Evolutionary conservation across 1,140 invertebrate genomes (phyloP).

Genomic region (Drosophila takahashii): DNA sequence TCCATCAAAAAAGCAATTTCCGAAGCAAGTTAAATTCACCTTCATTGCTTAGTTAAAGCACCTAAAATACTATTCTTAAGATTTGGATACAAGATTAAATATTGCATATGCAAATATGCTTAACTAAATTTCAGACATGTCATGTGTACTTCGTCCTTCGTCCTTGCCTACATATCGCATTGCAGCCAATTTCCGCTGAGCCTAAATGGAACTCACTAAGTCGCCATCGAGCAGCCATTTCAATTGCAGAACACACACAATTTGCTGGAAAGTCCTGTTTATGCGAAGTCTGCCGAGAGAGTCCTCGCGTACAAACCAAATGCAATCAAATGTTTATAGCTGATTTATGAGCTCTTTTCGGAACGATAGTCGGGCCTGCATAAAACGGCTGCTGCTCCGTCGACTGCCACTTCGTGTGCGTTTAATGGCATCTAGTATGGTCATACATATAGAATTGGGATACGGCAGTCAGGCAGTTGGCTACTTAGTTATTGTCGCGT

Average conservation of each 20-base stretch:
- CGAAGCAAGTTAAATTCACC: no score
- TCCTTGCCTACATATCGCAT: not conserved
- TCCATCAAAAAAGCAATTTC: not conserved
- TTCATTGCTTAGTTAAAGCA: not conserved
- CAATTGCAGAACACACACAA: constrained; percentile 13
- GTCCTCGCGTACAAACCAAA: constrained; percentile 29
- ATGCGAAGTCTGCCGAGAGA: not conserved
- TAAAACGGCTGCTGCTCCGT: constrained; percentile 21
- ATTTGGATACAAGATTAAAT: not conserved
- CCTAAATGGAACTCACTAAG: constrained; percentile 6
- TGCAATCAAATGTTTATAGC: constrained; percentile 68
- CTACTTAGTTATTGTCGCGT: constrained; percentile 56
- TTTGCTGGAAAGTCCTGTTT: constrained; percentile 6
- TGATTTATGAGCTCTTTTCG: constrained; percentile 63
- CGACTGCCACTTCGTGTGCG: constrained; percentile 41
- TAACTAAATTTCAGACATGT: no score
- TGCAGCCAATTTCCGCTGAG: constrained; percentile 9
- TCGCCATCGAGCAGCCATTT: constrained; percentile 17
- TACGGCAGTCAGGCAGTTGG: constrained; percentile 6
- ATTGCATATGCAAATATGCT: not conserved
- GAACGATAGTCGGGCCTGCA: constrained; percentile 34
- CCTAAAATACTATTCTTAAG: no score
- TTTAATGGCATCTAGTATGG: constrained; percentile 46
- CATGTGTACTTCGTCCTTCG: not conserved
- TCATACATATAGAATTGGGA: constrained; percentile 1